phyloP scores from a whole-genome alignment of 2,113 vertebrate species.

The Pagrus major region DNA sequence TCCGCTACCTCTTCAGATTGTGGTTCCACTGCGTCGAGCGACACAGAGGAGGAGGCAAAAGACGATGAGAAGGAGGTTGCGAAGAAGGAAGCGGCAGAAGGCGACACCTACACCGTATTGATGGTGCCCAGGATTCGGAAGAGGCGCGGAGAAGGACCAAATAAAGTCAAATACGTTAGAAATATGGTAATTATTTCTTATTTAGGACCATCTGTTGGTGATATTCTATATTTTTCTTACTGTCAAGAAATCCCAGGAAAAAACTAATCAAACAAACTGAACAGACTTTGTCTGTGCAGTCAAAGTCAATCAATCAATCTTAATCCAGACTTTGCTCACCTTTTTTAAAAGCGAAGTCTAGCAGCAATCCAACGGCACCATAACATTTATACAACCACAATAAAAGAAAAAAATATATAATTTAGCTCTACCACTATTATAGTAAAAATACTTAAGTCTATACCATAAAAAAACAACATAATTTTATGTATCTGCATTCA shows the following conservation, averaged over 20 bases:
- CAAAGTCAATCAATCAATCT: too few relatives aligned
- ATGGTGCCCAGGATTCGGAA: slow-evolving; percentile 79
- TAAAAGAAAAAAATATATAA: too few relatives aligned
- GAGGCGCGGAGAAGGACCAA: slow-evolving; percentile 32
- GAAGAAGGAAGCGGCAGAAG: slow-evolving; percentile 26
- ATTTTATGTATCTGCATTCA: too few relatives aligned
- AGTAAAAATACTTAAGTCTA: too few relatives aligned
- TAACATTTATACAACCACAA: too few relatives aligned
- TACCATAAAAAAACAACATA: too few relatives aligned
- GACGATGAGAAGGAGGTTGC: slow-evolving; percentile 41
- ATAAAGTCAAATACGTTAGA: slow-evolving; percentile 62
- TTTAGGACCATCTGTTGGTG: neutral
- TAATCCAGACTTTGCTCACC: too few relatives aligned
- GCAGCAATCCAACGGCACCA: too few relatives aligned
- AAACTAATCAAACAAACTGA: neutral
- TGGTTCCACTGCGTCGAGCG: slow-evolving; percentile 79
- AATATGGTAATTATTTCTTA: slow-evolving; percentile 58
- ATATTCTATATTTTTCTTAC: neutral
- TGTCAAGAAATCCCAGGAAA: neutral
- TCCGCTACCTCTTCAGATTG: slow-evolving; percentile 86
- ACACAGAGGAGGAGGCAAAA: slow-evolving; percentile 82
- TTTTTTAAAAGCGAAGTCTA: too few relatives aligned
- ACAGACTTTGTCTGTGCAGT: neutral
- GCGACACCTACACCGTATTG: slow-evolving; percentile 41
- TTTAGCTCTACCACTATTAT: too few relatives aligned